These are phyloP conservation scores for Idris sp. DNA, from an alignment of 1,140 invertebrate species.

Conservation along the genomic window DNA sequence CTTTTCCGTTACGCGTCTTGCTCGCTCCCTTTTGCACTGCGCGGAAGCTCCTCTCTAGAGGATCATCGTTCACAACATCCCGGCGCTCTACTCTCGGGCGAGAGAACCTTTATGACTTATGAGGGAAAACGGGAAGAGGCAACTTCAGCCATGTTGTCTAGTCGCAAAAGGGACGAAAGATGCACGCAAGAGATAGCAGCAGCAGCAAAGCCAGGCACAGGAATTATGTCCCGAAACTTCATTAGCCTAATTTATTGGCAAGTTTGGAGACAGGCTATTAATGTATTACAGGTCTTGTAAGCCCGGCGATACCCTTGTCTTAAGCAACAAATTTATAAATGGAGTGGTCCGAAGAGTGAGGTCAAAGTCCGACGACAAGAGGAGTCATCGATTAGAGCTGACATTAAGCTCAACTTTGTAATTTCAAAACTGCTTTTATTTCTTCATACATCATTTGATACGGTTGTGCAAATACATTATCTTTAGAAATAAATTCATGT, in stretches of 20 bases:
- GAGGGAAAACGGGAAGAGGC: conserved; percentile 60
- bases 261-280: conserved; percentile 67
- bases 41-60: conserved; percentile 60
- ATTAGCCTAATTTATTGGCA: conserved; percentile 71
- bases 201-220: conserved; percentile 33
- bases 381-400: no score
- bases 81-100: conserved; percentile 49
- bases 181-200: conserved; percentile 55
- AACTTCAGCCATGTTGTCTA: conserved; percentile 57
- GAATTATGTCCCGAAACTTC: conserved; percentile 65
- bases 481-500: no score
- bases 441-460: no score
- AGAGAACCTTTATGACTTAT: conserved; percentile 65
- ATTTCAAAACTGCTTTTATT: no score
- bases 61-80: conserved; percentile 64
- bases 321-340: no score
- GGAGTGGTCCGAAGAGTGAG: no score
- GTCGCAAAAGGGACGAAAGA: conserved; percentile 54
- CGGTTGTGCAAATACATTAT: no score
- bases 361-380: conserved; percentile 1
- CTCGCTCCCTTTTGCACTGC: conserved; percentile 37
- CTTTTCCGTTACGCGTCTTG: conserved; percentile 18
- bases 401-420: no score
- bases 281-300: conserved; percentile 41
- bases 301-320: conserved; percentile 40